Base-by-base conservation (phyloP, 2,797 vertebrate species). In the Onychomys arenicola region DNA sequence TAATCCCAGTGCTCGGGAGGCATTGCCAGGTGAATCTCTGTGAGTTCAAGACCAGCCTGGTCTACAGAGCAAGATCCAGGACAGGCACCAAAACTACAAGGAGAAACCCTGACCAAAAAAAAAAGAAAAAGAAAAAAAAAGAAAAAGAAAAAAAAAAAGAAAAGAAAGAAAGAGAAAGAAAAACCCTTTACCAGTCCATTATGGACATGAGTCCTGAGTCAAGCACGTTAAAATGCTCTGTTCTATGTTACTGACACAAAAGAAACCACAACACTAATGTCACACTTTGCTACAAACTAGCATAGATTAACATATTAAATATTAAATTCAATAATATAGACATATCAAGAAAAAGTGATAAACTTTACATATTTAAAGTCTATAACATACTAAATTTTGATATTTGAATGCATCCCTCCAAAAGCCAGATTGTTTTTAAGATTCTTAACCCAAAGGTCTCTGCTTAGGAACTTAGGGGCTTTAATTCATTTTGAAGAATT, bases 311-410 rank as follows among this genome's bases (percentile, higher is more conserved):
- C 17, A 81, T 27, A 46, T 23, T 40, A 37, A 88, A 82, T 32
- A 52, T 16, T 59, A 67, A 88, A 80, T 75, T 37, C 83, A 78
- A 88, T 55, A 8, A 52, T 57, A 69, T 5, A 27, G n/a, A n/a
- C n/a, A n/a, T n/a, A n/a, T n/a, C n/a, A n/a, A n/a, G n/a, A n/a
- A n/a, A n/a, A n/a, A 65, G 40, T 0, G 6, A 82, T 75, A 96
- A 85, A 84, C 57, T n/a, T 93, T 67, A 77, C 65, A 37, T 93
- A 84, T 84, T 96, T 88, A 80, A 85, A 94, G 17, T 75, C 21
- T 69, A 73, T 49, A 89, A 32, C 73, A 65, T 61, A 69, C 12
- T 81, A 59, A 76, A 23, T 88, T 94, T 94, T 84, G 43, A 95
- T 37, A 23, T 87, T 80, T 59, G 57, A 78, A n/a, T 19, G 55